Evolutionary conservation across 2,888 invertebrate genomes (phyloP).

Genomic region (Acrobasis repandana): DNA sequence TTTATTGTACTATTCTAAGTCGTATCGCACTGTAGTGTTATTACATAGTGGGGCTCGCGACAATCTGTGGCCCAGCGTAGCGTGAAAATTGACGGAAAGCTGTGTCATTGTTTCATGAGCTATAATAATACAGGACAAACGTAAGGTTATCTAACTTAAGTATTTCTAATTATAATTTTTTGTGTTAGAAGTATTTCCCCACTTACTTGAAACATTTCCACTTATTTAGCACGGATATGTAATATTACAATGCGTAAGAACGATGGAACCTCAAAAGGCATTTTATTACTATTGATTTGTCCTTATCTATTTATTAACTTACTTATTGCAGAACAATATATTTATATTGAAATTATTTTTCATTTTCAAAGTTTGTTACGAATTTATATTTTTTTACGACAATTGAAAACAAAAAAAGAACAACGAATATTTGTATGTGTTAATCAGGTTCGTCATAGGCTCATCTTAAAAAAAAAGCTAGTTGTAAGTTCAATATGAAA

Average conservation of each 20-base stretch:
- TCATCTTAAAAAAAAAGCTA: no score
- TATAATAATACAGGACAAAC: not conserved
- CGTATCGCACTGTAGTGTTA: constrained; percentile 21
- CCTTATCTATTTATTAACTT: no score
- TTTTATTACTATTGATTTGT: not conserved
- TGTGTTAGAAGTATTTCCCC: not conserved
- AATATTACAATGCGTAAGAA: not conserved
- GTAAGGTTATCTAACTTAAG: not conserved
- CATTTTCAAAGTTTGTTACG: no score
- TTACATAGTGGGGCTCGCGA: constrained; percentile 42
- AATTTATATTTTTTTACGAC: no score
- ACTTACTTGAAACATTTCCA: not conserved
- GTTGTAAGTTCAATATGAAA: no score
- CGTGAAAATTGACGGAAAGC: constrained; percentile 27
- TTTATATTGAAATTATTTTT: no score
- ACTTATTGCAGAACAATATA: no score
- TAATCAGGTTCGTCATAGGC: no score
- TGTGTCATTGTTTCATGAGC: not conserved
- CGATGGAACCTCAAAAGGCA: not conserved
- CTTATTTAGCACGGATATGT: not conserved
- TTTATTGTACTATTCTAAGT: not conserved
- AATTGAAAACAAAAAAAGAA: no score
- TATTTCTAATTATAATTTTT: not conserved
- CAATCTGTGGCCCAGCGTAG: constrained; percentile 43
- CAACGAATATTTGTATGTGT: no score